Conservation (phyloP, 2,797 vertebrate genomes). For the Geotria australis region DNA sequence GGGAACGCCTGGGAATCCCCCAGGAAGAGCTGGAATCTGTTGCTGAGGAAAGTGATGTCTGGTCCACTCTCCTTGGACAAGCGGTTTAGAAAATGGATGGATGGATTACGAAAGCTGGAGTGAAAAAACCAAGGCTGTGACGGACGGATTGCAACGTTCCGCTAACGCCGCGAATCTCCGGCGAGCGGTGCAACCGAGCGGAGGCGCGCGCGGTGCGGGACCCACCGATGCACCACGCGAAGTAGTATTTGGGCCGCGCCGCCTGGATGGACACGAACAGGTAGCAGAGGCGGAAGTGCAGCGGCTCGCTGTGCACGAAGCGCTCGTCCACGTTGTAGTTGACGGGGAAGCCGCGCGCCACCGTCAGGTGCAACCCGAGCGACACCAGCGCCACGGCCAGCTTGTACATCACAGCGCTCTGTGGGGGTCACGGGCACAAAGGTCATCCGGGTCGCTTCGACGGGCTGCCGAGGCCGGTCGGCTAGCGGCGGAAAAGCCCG, state of each 20-base stretch:
- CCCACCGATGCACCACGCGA: slow-evolving; percentile 90
- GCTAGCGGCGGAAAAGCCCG: background rate
- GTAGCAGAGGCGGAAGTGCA: slow-evolving; percentile 40
- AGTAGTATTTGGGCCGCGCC: slow-evolving; percentile 86
- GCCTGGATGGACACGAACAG: slow-evolving; percentile 67
- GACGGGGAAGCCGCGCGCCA: slow-evolving; percentile 44
- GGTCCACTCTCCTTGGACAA: too few relatives aligned
- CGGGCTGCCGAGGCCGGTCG: background rate
- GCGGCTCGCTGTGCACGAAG: slow-evolving; percentile 35
- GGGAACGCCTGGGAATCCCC: too few relatives aligned
- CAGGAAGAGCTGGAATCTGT: too few relatives aligned
- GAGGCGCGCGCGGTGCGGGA: slow-evolving; percentile 1
- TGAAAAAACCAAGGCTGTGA: too few relatives aligned
- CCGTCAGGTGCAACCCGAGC: slow-evolving; percentile 41
- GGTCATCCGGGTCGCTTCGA: background rate
- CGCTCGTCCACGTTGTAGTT: slow-evolving; percentile 35
- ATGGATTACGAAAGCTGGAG: too few relatives aligned
- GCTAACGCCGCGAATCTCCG: too few relatives aligned
- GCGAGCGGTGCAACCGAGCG: too few relatives aligned
- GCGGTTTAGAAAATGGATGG: too few relatives aligned
- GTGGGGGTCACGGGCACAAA: slow-evolving; percentile 3
- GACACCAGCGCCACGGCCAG: slow-evolving; percentile 50
- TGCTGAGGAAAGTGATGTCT: too few relatives aligned
- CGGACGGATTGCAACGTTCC: too few relatives aligned
- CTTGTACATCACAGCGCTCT: slow-evolving; percentile 57